Conservation (phyloP, 2,888 invertebrate genomes). For the Camptogramma bilineatum region DNA sequence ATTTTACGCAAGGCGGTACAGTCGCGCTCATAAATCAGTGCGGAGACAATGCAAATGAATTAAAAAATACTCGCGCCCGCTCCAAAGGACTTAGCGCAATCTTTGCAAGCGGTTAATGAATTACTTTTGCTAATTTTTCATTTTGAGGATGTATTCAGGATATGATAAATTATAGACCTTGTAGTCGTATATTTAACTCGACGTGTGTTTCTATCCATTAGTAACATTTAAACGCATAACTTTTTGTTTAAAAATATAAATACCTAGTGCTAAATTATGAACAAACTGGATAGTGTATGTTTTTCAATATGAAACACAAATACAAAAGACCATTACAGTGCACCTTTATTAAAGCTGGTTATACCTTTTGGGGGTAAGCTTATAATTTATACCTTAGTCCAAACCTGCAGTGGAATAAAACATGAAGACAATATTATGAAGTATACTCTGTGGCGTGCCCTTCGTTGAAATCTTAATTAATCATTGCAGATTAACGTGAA, state of each 20-base stretch:
- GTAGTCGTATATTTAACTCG: too few species aligned
- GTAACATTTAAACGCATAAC: too few species aligned
- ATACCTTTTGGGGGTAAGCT: background rate
- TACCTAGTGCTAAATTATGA: too few species aligned
- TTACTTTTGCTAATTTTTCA: conserved; percentile 81
- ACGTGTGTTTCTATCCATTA: too few species aligned
- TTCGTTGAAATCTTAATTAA: conserved; percentile 75
- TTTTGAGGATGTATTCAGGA: conserved; percentile 55
- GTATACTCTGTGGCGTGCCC: conserved; percentile 64
- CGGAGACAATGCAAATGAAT: conserved; percentile 81
- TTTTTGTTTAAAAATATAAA: too few species aligned
- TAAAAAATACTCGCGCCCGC: conserved; percentile 80
- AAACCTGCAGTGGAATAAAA: conserved; percentile 59
- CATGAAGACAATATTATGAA: conserved; percentile 73
- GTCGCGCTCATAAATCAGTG: conserved; percentile 72
- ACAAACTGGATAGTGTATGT: too few species aligned
- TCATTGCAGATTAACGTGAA: conserved; percentile 80
- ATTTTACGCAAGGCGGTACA: conserved; percentile 59
- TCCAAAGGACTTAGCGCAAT: conserved; percentile 78
- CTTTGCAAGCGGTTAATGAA: conserved; percentile 81
- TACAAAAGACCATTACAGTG: too few species aligned
- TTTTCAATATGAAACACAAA: too few species aligned
- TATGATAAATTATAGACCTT: too few species aligned
- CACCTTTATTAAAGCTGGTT: too few species aligned
- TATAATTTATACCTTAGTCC: conserved; percentile 46